Evolutionary conservation across 2,797 vertebrate species (phyloP).

Genomic region (Lates japonicus): DNA sequence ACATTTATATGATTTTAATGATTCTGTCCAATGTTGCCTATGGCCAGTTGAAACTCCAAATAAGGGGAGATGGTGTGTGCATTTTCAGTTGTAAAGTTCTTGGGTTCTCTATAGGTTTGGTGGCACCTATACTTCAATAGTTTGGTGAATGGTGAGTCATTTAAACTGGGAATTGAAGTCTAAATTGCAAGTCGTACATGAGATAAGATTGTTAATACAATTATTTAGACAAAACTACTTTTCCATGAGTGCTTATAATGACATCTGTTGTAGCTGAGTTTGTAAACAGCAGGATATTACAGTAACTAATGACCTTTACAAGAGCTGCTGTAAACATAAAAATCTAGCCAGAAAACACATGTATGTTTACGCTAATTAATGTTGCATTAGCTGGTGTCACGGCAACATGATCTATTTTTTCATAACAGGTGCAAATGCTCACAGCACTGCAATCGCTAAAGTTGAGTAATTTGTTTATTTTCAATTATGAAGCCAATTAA

Average conservation of each 20-base stretch:
- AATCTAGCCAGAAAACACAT: conserved; percentile 24
- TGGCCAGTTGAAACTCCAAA: conserved; percentile 32
- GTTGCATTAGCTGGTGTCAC: conserved; percentile 8
- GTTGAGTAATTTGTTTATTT: conserved; percentile 3
- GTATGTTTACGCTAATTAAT: conserved; percentile 41
- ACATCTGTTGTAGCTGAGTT: not conserved
- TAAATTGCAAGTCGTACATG: not conserved
- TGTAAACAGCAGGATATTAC: not conserved
- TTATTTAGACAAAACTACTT: conserved; percentile 2
- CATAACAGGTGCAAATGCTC: not conserved
- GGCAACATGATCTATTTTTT: not conserved
- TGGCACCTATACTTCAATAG: not conserved
- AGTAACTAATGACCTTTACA: conserved; percentile 24
- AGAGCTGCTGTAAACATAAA: conserved; percentile 29
- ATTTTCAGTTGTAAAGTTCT: conserved; percentile 35
- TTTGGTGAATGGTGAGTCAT: not conserved
- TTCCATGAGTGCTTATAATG: not conserved
- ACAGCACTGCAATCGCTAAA: not conserved
- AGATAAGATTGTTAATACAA: not conserved
- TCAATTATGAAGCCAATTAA: conserved; percentile 25
- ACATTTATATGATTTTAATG: not conserved
- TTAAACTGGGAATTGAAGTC: not conserved
- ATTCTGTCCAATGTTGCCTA: not conserved
- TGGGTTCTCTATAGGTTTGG: not conserved
- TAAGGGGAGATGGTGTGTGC: conserved; percentile 63